phyloP scores from a whole-genome alignment of 53 echinoderm and acorn worm genomes.

The Astropecten irregularis region DNA sequence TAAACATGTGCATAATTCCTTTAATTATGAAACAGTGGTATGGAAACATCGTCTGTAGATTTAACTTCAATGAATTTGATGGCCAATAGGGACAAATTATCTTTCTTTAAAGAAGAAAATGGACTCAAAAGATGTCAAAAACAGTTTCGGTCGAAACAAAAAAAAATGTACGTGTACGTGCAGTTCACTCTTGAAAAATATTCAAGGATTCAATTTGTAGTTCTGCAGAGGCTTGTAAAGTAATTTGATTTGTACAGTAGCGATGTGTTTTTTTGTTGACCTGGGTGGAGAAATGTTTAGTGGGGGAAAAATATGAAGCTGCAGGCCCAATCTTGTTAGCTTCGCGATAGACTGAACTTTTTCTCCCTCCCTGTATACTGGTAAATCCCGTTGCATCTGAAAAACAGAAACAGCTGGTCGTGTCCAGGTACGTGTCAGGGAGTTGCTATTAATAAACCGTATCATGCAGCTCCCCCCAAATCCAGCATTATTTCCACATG shows the following conservation, averaged over 20 bases:
- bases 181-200: too few species aligned
- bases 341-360: background rate
- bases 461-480: slow-evolving; percentile 52
- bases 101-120: too few species aligned
- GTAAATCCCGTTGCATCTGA: slow-evolving; percentile 19
- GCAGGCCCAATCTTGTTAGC: slow-evolving; percentile 10
- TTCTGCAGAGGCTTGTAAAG: background rate
- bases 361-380: background rate
- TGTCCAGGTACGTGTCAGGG: slow-evolving; percentile 50
- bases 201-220: slow-evolving; percentile 25
- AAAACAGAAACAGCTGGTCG: slow-evolving; percentile 56
- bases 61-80: too few species aligned
- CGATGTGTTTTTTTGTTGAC: background rate
- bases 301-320: background rate
- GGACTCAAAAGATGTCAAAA: too few species aligned
- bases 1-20: too few species aligned
- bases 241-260: slow-evolving; percentile 16
- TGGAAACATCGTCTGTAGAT: too few species aligned
- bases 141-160: too few species aligned
- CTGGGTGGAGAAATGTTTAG: background rate
- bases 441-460: slow-evolving; percentile 58
- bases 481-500: slow-evolving; percentile 53
- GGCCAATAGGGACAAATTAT: too few species aligned
- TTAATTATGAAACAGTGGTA: too few species aligned
- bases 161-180: too few species aligned